Percentiles rank a stretch among this genome's conserved stretches.
Evolutionary conservation across 2,888 invertebrate species (phyloP).

Genomic region (Drosophila yooni): DNA sequence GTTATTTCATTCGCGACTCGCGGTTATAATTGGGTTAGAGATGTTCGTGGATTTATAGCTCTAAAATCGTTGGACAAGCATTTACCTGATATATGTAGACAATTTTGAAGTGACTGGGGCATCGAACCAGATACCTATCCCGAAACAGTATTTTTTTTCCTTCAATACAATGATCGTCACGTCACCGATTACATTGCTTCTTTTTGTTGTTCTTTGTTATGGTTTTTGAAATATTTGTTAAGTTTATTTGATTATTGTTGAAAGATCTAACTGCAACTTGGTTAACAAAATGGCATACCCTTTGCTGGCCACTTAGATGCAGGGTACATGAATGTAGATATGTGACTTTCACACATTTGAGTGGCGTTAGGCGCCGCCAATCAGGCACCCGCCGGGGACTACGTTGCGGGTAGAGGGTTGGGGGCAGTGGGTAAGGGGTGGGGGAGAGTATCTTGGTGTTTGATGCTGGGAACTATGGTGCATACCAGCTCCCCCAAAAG

Average conservation of each 20-base stretch:
- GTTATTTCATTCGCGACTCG: neutral
- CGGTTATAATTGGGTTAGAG: neutral
- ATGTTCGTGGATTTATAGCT: neutral
- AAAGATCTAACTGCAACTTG: neutral
- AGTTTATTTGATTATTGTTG: neutral
- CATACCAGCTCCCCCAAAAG: constrained; percentile 31
- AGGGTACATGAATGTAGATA: constrained; percentile 12
- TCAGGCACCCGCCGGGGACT: constrained; percentile 2
- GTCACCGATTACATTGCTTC: neutral
- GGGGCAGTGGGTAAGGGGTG: neutral
- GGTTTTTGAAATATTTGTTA: neutral
- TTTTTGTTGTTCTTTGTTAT: neutral
- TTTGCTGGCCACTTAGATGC: neutral
- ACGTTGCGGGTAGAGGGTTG: neutral
- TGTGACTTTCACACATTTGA: constrained; percentile 64
- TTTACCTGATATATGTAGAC: neutral
- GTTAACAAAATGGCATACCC: neutral
- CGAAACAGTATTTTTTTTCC: neutral
- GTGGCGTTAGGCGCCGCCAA: constrained; percentile 61
- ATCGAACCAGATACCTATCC: neutral
- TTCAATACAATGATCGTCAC: neutral
- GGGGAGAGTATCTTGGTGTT: neutral
- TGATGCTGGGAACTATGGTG: constrained; percentile 14
- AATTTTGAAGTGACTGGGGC: neutral
- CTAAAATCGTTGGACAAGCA: neutral